phyloP scores from a whole-genome alignment of 2,888 invertebrate species.

The Drosophila multiciliata region DNA sequence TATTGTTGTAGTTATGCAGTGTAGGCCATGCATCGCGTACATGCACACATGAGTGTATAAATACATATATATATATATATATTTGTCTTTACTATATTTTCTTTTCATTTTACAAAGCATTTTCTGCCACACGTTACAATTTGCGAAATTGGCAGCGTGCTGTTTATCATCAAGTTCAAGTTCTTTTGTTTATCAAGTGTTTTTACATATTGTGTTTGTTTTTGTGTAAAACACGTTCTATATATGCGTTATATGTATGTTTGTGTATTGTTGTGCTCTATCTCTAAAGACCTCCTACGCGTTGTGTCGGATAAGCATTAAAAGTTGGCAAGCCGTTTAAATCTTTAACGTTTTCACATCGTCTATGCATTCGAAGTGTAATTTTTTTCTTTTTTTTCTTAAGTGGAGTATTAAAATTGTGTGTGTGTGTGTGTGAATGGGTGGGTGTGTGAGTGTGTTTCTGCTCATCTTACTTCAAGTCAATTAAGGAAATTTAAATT shows the following conservation, averaged over 20 bases:
- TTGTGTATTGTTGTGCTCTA: conserved; percentile 63
- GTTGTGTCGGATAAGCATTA: conserved; percentile 73
- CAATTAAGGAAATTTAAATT: conserved; percentile 73
- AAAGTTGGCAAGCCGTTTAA: conserved; percentile 68
- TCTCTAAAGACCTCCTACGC: conserved; percentile 69
- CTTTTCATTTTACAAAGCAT: conserved; percentile 70
- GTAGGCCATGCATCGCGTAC: conserved; percentile 48
- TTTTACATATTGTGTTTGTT: conserved; percentile 65
- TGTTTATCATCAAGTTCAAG: conserved; percentile 37
- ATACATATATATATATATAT: conserved; percentile 11
- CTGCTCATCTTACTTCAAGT: conserved; percentile 41
- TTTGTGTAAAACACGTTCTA: conserved; percentile 56
- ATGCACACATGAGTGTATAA: conserved; percentile 33
- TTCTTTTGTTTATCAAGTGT: conserved; percentile 51
- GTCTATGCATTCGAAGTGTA: conserved; percentile 39
- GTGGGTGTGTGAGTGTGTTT: conserved; percentile 26
- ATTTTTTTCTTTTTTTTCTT: conserved; percentile 24
- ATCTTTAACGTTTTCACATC: conserved; percentile 35
- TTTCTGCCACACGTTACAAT: conserved; percentile 22
- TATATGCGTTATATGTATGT: conserved; percentile 38
- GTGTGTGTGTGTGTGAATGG: conserved; percentile 28
- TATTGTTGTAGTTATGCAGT: conserved; percentile 56
- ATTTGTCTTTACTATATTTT: conserved; percentile 19
- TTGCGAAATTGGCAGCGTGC: conserved; percentile 14
- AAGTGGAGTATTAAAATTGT: conserved; percentile 72